These are phyloP conservation scores for Lamellibrachia luymesi DNA, from an alignment of 1,140 invertebrate genomes.

Conservation along the genomic window DNA sequence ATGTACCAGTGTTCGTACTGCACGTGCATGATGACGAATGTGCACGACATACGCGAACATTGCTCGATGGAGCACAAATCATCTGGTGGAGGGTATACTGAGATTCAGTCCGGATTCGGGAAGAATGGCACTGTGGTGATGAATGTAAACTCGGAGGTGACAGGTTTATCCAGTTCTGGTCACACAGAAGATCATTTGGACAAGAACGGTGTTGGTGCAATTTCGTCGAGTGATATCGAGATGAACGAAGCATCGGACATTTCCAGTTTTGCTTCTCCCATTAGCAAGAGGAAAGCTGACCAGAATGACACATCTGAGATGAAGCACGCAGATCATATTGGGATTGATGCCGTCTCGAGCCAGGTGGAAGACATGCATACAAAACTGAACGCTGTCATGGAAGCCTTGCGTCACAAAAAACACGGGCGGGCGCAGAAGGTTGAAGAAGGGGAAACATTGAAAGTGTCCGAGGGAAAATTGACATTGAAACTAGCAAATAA, in stretches of 20 bases:
- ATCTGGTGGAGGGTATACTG: constrained; percentile 14
- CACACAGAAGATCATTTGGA: background rate
- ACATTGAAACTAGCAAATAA: background rate
- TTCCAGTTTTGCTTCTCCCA: background rate
- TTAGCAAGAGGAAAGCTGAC: background rate
- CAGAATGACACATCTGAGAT: background rate
- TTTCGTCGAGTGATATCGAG: background rate
- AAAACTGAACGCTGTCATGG: background rate
- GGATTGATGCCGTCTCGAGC: background rate
- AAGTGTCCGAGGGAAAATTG: background rate
- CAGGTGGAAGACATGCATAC: background rate
- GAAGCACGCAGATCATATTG: background rate
- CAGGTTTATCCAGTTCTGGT: background rate
- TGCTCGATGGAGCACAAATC: constrained; percentile 14
- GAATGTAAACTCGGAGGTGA: constrained; percentile 8
- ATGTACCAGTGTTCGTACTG: constrained; percentile 24
- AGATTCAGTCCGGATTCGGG: constrained; percentile 18
- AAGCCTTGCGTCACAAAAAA: background rate
- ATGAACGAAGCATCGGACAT: background rate
- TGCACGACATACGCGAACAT: constrained; percentile 12
- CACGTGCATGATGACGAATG: constrained; percentile 19
- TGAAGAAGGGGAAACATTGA: background rate
- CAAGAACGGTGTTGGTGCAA: background rate
- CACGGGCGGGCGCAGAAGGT: background rate
- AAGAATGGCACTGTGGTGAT: constrained; percentile 20